phyloP scores from a whole-genome alignment of 2,113 vertebrate genomes.

The Galemys pyrenaicus region DNA sequence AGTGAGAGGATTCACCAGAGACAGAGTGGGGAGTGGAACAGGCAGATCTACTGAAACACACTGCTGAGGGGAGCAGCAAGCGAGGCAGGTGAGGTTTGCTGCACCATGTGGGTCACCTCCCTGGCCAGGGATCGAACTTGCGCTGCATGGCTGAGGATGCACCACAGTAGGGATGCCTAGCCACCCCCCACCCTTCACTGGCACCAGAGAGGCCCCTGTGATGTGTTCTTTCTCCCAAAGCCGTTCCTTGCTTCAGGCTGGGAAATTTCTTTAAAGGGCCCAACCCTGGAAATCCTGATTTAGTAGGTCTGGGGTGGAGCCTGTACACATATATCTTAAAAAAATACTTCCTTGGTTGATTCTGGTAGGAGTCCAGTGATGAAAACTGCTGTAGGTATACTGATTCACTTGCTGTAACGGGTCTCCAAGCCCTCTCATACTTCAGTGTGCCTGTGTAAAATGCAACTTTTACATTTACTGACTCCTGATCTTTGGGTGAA shows the following conservation, averaged over 20 bases:
- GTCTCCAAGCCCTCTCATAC: not conserved
- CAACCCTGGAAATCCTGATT: not conserved
- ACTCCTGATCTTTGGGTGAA: not conserved
- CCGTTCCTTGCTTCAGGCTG: not conserved
- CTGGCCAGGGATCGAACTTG: too few relatives aligned
- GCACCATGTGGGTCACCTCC: too few relatives aligned
- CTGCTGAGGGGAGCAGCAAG: too few relatives aligned
- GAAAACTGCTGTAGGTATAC: not conserved
- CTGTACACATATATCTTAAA: not conserved
- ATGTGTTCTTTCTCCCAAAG: not conserved
- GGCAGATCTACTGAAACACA: too few relatives aligned
- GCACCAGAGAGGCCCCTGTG: too few relatives aligned
- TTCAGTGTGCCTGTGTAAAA: not conserved
- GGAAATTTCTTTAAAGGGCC: not conserved
- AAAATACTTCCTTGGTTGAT: not conserved
- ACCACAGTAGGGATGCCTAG: too few relatives aligned
- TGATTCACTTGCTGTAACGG: not conserved
- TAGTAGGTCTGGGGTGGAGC: not conserved
- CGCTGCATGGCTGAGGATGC: too few relatives aligned
- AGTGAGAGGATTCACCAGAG: too few relatives aligned
- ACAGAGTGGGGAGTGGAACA: too few relatives aligned
- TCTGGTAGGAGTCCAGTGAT: slow-evolving; percentile 1
- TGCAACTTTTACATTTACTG: not conserved
- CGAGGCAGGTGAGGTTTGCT: too few relatives aligned
- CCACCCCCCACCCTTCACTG: too few relatives aligned